Percentiles rank a stretch among this genome's conserved stretches.
Evolutionary conservation across 1,140 invertebrate genomes (phyloP).

Genomic region (Platorchestia sp.): DNA sequence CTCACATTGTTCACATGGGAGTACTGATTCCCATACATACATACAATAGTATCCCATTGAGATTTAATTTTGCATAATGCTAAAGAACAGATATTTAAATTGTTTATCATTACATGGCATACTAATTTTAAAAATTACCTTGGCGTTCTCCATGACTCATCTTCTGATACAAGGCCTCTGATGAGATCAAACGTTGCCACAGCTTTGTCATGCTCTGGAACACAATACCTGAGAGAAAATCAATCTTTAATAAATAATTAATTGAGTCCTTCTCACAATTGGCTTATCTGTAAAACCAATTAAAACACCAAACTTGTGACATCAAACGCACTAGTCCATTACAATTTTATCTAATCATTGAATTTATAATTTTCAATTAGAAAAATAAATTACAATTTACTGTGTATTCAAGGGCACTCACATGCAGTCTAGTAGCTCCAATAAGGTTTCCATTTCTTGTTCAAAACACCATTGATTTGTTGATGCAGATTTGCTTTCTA

Average conservation of each 20-base stretch:
- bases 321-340: neutral
- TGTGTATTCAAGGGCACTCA: neutral
- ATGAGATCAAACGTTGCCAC: constrained; percentile 29
- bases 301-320: neutral
- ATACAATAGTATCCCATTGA: no score
- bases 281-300: neutral
- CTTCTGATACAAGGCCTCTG: neutral
- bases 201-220: constrained; percentile 40
- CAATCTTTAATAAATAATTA: neutral
- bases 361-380: neutral
- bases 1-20: no score
- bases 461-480: neutral
- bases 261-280: neutral
- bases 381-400: neutral
- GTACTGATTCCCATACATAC: no score
- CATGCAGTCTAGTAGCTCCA: neutral
- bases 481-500: neutral
- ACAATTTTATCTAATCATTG: neutral
- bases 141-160: constrained; percentile 2
- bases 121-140: neutral
- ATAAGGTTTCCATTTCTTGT: constrained; percentile 4
- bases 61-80: neutral
- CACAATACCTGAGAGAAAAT: constrained; percentile 20
- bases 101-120: neutral
- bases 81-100: neutral